Conservation (phyloP, 2,888 invertebrate genomes). For the Andrena camellia region DNA sequence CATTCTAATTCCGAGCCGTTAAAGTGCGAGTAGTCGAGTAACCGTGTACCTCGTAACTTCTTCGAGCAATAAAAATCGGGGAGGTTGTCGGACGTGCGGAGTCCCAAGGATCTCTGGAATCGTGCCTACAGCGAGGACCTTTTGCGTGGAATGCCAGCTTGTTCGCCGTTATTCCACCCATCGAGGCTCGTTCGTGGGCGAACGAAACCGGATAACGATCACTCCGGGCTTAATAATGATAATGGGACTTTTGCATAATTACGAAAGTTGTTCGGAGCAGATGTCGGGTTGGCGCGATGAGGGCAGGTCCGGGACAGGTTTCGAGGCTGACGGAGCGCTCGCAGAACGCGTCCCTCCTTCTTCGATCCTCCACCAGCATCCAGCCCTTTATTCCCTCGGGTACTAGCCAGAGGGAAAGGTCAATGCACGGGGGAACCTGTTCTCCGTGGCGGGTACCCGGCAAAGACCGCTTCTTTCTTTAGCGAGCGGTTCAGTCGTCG, state of each 20-base stretch:
- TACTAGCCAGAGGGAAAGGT: conserved; percentile 32
- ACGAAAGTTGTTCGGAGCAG: conserved; percentile 40
- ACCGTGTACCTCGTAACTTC: not conserved
- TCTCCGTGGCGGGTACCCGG: conserved; percentile 53
- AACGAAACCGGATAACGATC: not conserved
- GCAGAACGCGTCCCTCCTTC: conserved; percentile 40
- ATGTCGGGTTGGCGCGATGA: conserved; percentile 45
- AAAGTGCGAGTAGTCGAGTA: not conserved
- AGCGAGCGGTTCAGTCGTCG: not conserved
- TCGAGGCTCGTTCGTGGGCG: not conserved
- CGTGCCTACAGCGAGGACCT: not conserved
- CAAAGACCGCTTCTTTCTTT: conserved; percentile 14
- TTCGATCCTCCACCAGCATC: conserved; percentile 21
- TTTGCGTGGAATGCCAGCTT: not conserved
- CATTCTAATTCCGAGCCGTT: conserved; percentile 36
- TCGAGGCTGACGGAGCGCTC: conserved; percentile 41
- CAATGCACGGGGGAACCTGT: conserved; percentile 58
- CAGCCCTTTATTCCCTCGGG: conserved; percentile 37
- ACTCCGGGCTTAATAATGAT: not conserved
- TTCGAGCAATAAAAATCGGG: too few relatives aligned
- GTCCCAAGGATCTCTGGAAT: not conserved
- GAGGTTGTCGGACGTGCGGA: not conserved
- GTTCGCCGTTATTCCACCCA: not conserved
- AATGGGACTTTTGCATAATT: not conserved
- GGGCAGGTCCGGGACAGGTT: conserved; percentile 58